Conservation (phyloP, 2,113 vertebrate species). For the Trochalopteron elliotii region DNA sequence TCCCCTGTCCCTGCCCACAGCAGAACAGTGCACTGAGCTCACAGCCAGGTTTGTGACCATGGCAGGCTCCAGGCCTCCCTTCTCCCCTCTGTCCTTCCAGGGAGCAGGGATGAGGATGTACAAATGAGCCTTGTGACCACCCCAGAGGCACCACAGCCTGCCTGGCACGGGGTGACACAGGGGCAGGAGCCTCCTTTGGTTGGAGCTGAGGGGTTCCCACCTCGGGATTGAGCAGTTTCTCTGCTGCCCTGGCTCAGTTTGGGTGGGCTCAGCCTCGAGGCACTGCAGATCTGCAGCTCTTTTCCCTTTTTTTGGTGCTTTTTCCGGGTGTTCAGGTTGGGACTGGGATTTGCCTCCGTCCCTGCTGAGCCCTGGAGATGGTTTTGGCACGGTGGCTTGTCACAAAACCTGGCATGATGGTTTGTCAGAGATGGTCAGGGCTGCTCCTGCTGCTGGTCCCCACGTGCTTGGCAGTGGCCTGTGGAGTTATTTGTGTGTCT, state of each 20-base stretch:
- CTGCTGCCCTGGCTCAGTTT: accelerated
- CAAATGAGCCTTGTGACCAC: accelerated
- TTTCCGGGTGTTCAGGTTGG: accelerated
- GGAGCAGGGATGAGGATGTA: neutral
- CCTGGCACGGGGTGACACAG: neutral
- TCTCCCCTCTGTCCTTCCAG: neutral
- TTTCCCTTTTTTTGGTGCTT: neutral
- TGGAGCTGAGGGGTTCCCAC: neutral
- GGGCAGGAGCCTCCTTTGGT: accelerated
- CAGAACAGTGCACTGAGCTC: neutral
- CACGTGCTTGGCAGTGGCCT: neutral
- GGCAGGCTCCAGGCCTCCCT: neutral
- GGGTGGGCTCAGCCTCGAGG: neutral
- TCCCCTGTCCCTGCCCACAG: neutral
- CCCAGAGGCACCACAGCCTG: neutral
- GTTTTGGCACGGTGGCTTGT: too few species aligned
- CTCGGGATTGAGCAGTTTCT: neutral
- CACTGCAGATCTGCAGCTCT: neutral
- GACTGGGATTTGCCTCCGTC: neutral
- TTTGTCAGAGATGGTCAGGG: neutral
- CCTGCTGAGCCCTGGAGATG: neutral
- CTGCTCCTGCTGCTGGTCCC: neutral
- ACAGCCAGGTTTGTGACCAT: neutral
- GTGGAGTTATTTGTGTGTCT: neutral
- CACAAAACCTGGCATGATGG: neutral